Percentiles rank a stretch among this genome's conserved stretches.
These are phyloP conservation scores for Meda fulgida DNA, from an alignment of 2,797 vertebrate species.

Conservation along the genomic window DNA sequence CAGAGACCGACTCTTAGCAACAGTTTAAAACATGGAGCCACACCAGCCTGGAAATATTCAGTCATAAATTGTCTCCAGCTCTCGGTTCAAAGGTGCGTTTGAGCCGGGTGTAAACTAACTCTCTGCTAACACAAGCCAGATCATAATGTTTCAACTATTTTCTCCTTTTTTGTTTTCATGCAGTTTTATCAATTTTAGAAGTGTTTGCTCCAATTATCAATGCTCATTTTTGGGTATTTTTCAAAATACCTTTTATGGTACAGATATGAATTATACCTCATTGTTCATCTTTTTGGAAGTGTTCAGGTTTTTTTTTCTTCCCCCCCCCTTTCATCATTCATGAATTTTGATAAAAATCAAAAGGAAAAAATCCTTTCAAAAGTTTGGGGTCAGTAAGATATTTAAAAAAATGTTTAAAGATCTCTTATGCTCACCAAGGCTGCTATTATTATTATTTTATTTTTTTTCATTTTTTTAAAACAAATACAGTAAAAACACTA, in stretches of 20 bases:
- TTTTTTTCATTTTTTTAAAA: too few relatives aligned
- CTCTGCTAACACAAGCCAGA: too few relatives aligned
- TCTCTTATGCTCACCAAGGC: too few relatives aligned
- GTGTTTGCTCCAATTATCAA: not conserved
- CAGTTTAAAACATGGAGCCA: conserved; percentile 28
- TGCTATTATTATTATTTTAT: too few relatives aligned
- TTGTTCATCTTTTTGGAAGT: not conserved
- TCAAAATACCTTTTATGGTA: not conserved
- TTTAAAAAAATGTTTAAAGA: too few relatives aligned
- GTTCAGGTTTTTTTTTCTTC: not conserved
- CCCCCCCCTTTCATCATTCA: too few relatives aligned
- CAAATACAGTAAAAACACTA: too few relatives aligned
- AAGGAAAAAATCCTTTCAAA: not conserved
- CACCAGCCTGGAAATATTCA: conserved; percentile 31
- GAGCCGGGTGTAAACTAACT: conserved; percentile 28
- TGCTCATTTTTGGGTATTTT: not conserved
- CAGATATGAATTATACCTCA: not conserved
- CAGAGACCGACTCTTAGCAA: not conserved
- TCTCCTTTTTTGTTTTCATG: not conserved
- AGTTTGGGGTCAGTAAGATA: not conserved
- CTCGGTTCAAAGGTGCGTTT: conserved; percentile 42
- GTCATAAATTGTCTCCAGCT: conserved; percentile 19
- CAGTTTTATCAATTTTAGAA: not conserved
- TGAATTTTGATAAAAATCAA: too few relatives aligned
- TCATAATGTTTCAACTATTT: not conserved